Evolutionary conservation across 1,140 invertebrate species (phyloP), one percentile per base, ranked within the genome.

Genomic region (Agraylea sexmaculata): DNA sequence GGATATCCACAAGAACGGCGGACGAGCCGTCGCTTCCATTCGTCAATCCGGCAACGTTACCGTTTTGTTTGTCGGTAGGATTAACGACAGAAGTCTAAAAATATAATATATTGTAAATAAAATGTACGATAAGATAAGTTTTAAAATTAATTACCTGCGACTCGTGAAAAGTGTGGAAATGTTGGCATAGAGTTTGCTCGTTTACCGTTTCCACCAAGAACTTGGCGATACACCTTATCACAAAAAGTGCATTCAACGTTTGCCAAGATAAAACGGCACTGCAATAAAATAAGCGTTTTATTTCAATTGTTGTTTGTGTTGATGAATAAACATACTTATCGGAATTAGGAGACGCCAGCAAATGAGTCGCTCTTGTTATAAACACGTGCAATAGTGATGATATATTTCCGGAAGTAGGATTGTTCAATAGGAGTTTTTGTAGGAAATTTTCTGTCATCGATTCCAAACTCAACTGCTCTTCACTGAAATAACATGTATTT

Each of bases 181-280:
- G 82, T 50, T 77, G 70, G 19, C 80, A 66, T 43, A 87, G 64
- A 46, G 82, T 76, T 45, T 80, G 77, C 57, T 87, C 84, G 0
- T 75, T 76, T 2, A 81, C 69, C 36, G 74, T 79, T 59, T 86
- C 83, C 8, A 92, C 80, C 28, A 95, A 72, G 61, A 88, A 94
- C 61, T 94, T 96, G 38, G 82, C 75, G 39, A 93, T 73, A 51
- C 79, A 83, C 39, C 92, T 73, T 41, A 96, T 77, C 13, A 94
- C 82, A 54, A 95, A 93, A 20, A 98, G 60, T 0, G 87, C 85
- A 68, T 97, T 97, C 57, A 87, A 89, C 0, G 88, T 82, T 62
- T 96, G 92, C 89, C 91, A 97, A 31, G 85, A 80, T 50, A 91
- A 82, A 62, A 93, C 78, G 49, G 83, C 84, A 59, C 88, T 94